Evolutionary conservation across 2,113 vertebrate genomes (phyloP), one percentile per base, ranked within the genome.

Genomic region (Erinaceus europaeus): DNA sequence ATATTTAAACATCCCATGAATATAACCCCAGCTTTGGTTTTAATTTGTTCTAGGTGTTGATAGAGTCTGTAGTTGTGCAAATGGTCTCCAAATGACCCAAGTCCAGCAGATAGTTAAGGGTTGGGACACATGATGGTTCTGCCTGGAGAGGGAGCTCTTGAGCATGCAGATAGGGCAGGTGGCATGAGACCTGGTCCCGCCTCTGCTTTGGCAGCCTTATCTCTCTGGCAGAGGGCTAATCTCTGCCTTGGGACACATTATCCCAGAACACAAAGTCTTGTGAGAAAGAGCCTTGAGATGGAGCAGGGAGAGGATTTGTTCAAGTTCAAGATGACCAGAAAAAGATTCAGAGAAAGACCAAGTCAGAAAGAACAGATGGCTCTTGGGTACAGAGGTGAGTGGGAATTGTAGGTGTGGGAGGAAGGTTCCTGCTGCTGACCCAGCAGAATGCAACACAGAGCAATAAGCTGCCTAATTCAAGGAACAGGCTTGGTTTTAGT

Each of bases 271-370:
- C 25, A 74, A 80, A 76, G 42, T 74, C 71, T 69, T 46, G 13
- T 32, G 73, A 86, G 64, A 89, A 84, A 81, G 32, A 36, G 3
- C 75, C 92, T 85, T 72, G 84, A 89, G 44, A 18, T 38, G 6
- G 36, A 74, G 38, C 29, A 29, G 38, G 21, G 38, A 68, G 79
- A 88, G 23, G 62, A 53, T 61, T 72, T 65, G 55, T 86, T 84
- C 40, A 90, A 73, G 76, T 81, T 80, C 76, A 82, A 50, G 90
- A 82, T 78, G 81, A 87, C 87, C 89, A 68, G 69, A 44, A 80
- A 90, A 53, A 50, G 34, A 29, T 34, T 55, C 32, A 1, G 23
- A 76, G 76, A 29, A 53, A 57, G 57, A 34, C 67, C 44, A 61
- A 6, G 81, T 48, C 71, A 52, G 18, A 82, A n/a, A 15, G 55